Conservation (phyloP, 2,888 invertebrate genomes). For the Coleophora deauratella region DNA sequence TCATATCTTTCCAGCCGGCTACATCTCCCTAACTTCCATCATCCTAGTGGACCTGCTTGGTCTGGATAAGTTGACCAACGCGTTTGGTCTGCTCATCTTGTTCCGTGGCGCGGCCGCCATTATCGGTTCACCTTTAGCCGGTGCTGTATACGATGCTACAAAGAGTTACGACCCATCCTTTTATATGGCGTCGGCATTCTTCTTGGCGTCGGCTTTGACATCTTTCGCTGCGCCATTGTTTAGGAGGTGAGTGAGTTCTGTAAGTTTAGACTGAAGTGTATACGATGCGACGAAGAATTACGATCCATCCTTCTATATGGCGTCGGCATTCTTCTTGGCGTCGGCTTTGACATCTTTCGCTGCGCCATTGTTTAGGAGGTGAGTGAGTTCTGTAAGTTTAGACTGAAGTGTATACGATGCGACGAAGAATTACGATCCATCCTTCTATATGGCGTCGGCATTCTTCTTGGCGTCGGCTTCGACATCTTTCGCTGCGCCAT, state of each 20-base stretch:
- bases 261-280: slow-evolving; percentile 87
- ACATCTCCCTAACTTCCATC: slow-evolving; percentile 97
- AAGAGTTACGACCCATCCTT: slow-evolving; percentile 91
- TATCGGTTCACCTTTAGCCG: slow-evolving; percentile 87
- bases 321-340: slow-evolving; percentile 89
- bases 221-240: slow-evolving; percentile 88
- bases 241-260: slow-evolving; percentile 36
- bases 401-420: slow-evolving; percentile 93
- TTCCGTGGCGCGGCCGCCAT: slow-evolving; percentile 97
- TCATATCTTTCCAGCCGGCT: slow-evolving; percentile 88
- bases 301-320: slow-evolving; percentile 93
- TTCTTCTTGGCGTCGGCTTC: slow-evolving; percentile 89
- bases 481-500: slow-evolving; percentile 88
- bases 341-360: slow-evolving; percentile 90
- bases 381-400: slow-evolving; percentile 37
- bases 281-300: slow-evolving; percentile 91
- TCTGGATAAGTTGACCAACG: slow-evolving; percentile 95
- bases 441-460: slow-evolving; percentile 94
- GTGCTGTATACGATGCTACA: slow-evolving; percentile 92
- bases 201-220: slow-evolving; percentile 87
- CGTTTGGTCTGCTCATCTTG: slow-evolving; percentile 95
- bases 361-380: slow-evolving; percentile 79
- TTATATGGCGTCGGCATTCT: slow-evolving; percentile 92
- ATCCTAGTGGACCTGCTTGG: slow-evolving; percentile 97
- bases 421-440: slow-evolving; percentile 87